Conservation (phyloP, 2,888 invertebrate genomes). For the Acanthopleura granulata region DNA sequence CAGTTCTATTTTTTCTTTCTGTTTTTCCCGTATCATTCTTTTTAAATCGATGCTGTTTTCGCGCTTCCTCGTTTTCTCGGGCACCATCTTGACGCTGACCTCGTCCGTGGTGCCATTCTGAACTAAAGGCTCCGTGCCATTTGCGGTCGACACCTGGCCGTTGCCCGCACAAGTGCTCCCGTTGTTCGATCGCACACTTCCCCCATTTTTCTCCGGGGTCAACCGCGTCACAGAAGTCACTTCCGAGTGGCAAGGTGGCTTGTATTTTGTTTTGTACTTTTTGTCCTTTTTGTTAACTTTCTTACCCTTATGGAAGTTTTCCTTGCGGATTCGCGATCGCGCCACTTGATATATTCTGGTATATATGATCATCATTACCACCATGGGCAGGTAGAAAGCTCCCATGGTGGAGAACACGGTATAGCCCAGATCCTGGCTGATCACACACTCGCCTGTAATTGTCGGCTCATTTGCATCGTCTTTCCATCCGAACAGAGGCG, state of each 20-base stretch:
- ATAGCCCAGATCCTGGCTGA: constrained; percentile 87
- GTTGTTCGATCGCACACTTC: constrained; percentile 22
- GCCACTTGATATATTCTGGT: constrained; percentile 97
- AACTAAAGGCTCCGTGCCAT: constrained; percentile 26
- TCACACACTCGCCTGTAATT: constrained; percentile 80
- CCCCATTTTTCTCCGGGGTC: constrained; percentile 27
- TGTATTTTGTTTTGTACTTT: constrained; percentile 15
- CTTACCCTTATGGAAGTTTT: constrained; percentile 51
- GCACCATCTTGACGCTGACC: constrained; percentile 26
- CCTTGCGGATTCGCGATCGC: constrained; percentile 81
- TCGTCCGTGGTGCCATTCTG: constrained; percentile 3
- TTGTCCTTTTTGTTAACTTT: constrained; percentile 27
- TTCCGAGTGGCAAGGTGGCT: constrained; percentile 25
- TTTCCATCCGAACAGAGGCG: constrained; percentile 82
- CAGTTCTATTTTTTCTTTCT: constrained; percentile 65
- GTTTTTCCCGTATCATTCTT: constrained; percentile 7
- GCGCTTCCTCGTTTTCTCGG: constrained; percentile 36
- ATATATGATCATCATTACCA: constrained; percentile 94
- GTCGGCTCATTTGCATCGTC: constrained; percentile 49
- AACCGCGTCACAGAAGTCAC: constrained; percentile 35
- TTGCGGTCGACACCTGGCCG: not conserved
- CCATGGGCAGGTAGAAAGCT: constrained; percentile 96
- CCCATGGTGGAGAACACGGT: constrained; percentile 97
- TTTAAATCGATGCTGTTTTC: constrained; percentile 27
- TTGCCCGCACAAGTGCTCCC: not conserved